Percentiles rank a stretch among this genome's conserved stretches.
phyloP scores from a whole-genome alignment of 2,888 invertebrate genomes.

The Steromphala cineraria region DNA sequence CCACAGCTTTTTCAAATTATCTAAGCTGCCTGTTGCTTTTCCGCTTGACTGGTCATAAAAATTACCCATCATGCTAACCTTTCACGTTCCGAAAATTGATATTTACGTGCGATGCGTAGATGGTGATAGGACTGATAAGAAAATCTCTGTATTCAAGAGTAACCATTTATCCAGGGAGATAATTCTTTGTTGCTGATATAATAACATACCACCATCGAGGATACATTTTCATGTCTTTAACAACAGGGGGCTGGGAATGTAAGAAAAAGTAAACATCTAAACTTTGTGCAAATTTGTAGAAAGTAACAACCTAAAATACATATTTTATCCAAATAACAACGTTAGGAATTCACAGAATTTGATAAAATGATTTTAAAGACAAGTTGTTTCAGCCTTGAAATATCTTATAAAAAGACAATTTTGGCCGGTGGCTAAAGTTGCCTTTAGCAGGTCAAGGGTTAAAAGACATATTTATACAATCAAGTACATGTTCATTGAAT shows the following conservation, averaged over 20 bases:
- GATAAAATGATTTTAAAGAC: no score
- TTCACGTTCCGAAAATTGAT: conserved; percentile 2
- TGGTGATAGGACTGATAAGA: neutral
- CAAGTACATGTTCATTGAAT: no score
- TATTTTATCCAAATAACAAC: no score
- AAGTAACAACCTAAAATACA: no score
- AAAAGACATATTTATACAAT: no score
- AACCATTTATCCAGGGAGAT: neutral
- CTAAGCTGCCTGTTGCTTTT: neutral
- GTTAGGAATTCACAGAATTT: no score
- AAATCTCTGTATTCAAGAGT: neutral
- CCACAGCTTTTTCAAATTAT: neutral
- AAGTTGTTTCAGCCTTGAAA: no score
- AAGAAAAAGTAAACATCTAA: no score
- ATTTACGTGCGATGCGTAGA: neutral
- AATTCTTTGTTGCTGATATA: neutral
- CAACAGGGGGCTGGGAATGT: neutral
- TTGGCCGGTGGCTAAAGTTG: no score
- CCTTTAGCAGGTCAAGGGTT: no score
- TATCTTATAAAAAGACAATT: no score
- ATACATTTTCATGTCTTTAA: neutral
- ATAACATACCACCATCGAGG: neutral
- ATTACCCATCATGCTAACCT: neutral
- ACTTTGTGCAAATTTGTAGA: no score
- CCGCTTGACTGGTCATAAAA: neutral